A percentile compares a stretch with the other conserved stretches of the same genome.
These are phyloP conservation scores for Eulithis prunata DNA, from an alignment of 2,888 invertebrate genomes.

Conservation along the genomic window DNA sequence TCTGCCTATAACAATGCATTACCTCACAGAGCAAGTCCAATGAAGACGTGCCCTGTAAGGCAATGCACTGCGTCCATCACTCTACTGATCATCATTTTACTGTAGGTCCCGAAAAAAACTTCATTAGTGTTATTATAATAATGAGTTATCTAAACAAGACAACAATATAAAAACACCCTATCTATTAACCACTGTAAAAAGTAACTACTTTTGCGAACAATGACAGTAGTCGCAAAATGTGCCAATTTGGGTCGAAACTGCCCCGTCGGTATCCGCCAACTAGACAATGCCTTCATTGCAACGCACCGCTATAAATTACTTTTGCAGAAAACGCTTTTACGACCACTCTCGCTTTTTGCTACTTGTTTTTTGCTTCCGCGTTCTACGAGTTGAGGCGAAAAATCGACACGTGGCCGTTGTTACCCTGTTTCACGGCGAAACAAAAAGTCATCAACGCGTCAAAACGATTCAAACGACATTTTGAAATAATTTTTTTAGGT, in stretches of 20 bases:
- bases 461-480: constrained; percentile 17
- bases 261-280: constrained; percentile 37
- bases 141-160: background rate
- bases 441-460: constrained; percentile 35
- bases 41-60: too few species aligned
- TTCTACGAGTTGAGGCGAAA: constrained; percentile 55
- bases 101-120: too few species aligned
- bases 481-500: background rate
- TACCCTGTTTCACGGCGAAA: constrained; percentile 47
- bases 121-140: too few species aligned
- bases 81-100: too few species aligned
- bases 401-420: constrained; percentile 73
- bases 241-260: constrained; percentile 51
- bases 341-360: constrained; percentile 73
- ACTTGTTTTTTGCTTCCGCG: constrained; percentile 68
- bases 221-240: constrained; percentile 53
- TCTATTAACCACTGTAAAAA: constrained; percentile 41
- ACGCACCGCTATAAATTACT: constrained; percentile 70
- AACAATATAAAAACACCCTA: constrained; percentile 39
- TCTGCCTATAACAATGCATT: too few species aligned
- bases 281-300: constrained; percentile 58
- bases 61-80: too few species aligned
- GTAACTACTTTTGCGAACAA: constrained; percentile 46
- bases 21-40: too few species aligned
- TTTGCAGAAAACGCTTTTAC: constrained; percentile 61